Percentiles rank a stretch among this genome's conserved stretches.
Evolutionary conservation across 1,140 invertebrate species (phyloP).

Genomic region (Brachionus paranguensis): DNA sequence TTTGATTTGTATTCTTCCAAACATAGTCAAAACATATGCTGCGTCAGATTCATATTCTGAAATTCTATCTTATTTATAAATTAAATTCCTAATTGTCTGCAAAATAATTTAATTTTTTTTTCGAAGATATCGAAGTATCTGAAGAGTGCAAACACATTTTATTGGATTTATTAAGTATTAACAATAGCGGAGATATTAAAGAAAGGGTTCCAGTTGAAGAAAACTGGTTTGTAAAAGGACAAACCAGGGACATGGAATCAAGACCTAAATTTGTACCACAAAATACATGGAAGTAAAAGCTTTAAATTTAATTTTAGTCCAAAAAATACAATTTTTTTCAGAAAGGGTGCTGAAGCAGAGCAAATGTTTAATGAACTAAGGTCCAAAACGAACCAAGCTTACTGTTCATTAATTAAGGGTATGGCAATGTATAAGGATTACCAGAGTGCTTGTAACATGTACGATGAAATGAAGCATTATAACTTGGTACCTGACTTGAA

Average conservation of each 20-base stretch:
- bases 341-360: neutral
- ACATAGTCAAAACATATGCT: no score
- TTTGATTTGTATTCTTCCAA: no score
- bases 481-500: constrained; percentile 8
- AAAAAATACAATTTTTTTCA: neutral
- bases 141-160: constrained; percentile 19
- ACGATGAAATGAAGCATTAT: neutral
- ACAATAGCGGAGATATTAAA: neutral
- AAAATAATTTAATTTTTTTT: neutral
- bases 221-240: neutral
- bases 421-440: neutral
- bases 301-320: neutral
- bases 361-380: constrained; percentile 23
- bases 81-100: neutral
- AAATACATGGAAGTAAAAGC: constrained; percentile 3
- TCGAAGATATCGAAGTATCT: constrained; percentile 16
- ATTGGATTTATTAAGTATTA: constrained; percentile 7
- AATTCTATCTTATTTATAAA: no score
- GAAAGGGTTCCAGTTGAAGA: neutral
- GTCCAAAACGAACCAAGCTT: neutral
- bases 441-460: neutral
- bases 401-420: constrained; percentile 35
- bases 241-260: neutral
- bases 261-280: neutral
- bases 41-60: no score